Conservation (phyloP, 2,113 vertebrate species). For the Grallaria varia region DNA sequence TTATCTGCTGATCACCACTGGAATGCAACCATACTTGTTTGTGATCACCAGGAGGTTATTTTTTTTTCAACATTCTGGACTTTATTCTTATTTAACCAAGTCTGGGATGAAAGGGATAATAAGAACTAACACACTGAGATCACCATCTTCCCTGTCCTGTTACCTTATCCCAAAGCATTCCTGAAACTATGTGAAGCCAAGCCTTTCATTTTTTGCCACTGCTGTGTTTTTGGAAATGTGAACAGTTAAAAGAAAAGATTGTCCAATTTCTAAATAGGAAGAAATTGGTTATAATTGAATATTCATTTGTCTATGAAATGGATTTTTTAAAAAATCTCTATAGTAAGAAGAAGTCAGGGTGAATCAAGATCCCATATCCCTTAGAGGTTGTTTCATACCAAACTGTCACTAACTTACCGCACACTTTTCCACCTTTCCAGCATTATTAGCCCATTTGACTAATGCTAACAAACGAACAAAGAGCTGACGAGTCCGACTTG, state of each 20-base stretch:
- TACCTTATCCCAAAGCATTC: not conserved
- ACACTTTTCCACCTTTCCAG: conserved; percentile 98
- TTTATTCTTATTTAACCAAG: not conserved
- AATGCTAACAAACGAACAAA: conserved; percentile 94
- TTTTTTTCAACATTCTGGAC: not conserved
- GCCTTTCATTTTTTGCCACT: not conserved
- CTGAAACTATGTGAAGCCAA: not conserved
- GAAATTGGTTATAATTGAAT: not conserved
- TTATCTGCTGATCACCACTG: not conserved
- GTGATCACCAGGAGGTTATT: not conserved
- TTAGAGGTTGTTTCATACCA: not conserved
- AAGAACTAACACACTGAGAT: not conserved
- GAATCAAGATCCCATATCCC: not conserved
- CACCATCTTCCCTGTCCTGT: not conserved
- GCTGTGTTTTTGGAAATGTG: not conserved
- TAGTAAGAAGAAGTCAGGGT: not conserved
- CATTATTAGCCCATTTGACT: conserved; percentile 99
- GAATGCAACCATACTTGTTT: conserved; percentile 24
- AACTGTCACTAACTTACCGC: conserved; percentile 82
- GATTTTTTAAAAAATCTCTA: not conserved
- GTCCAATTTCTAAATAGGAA: not conserved
- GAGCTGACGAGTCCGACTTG: conserved; percentile 94
- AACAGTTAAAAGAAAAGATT: not conserved
- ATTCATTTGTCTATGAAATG: not conserved
- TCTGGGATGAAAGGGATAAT: not conserved